Conservation (phyloP, 2,797 vertebrate species). For the Channallabes apus region DNA sequence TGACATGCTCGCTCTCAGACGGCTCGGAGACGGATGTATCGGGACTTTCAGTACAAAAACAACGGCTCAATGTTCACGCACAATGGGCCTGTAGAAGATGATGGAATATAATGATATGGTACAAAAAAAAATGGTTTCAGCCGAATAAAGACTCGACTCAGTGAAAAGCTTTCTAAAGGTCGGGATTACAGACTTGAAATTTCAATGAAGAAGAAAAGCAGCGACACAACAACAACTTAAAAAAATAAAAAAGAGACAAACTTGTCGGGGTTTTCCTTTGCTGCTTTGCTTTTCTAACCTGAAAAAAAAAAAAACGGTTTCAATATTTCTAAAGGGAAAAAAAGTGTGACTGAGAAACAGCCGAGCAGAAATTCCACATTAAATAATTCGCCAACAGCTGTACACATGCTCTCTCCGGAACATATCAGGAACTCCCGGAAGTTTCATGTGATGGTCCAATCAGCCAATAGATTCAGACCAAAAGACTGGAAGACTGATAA, state of each 20-base stretch:
- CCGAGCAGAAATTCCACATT: too few species aligned
- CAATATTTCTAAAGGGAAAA: too few species aligned
- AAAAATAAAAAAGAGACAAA: not conserved
- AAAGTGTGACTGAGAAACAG: too few species aligned
- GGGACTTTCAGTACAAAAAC: slow-evolving; percentile 22
- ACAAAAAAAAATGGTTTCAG: not conserved
- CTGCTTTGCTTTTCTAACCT: not conserved
- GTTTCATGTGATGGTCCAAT: not conserved
- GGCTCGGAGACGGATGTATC: not conserved
- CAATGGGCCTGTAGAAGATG: not conserved
- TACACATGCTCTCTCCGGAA: not conserved
- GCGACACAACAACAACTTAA: too few species aligned
- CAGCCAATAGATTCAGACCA: not conserved
- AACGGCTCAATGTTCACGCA: slow-evolving; percentile 13
- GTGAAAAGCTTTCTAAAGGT: not conserved
- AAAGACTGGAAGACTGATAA: too few species aligned
- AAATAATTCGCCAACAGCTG: not conserved
- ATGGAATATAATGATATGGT: not conserved
- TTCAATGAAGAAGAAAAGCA: not conserved
- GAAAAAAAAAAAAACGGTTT: not conserved
- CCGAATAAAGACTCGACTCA: not conserved
- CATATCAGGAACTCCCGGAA: too few species aligned
- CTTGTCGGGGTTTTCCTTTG: not conserved
- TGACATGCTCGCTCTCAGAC: slow-evolving; percentile 8
- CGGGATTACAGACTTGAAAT: not conserved